Base-by-base conservation (phyloP, 2,888 invertebrate species). In the Plebejus argus region DNA sequence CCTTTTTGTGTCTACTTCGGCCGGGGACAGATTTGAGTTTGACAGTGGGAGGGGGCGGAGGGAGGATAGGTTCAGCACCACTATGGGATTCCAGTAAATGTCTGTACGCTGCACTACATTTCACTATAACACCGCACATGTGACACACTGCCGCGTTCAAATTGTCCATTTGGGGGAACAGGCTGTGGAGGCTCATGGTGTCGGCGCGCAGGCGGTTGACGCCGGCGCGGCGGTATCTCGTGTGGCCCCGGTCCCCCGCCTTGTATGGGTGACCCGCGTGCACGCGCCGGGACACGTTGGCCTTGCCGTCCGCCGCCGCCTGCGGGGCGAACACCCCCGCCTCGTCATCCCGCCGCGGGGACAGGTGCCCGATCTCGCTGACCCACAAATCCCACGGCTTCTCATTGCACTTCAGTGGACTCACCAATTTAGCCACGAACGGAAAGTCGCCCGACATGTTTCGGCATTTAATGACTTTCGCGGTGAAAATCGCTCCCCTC, bases 111-210 rank as follows among this genome's bases (percentile, higher is more conserved):
- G 97, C 97, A 88, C 97, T 96, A 83, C 97, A 97, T 91, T 97
- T 97, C 83, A 97, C 96, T 86, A 96, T 95, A 82, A 96, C 95
- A 82, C 96, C 96, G 89, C 97, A 97, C 88, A 96, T 94, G 89
- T 96, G 96, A 90, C 97, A 97, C 83, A 97, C 95, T 79, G 97
- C 97, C 80, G 97, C 96, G 87, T 96, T 96, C 83, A 97, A 95
- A 80, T 95, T 95, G 90, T 97, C 97, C 89, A 96, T 95, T 85
- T 97, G 96, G 35, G 97, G 97, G 85, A 96, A 96, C 84, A 96
- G 95, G 74, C 97, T 97, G 89, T 96, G 97, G 78, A 97, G 95
- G 82, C 95, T 95, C 95, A 97, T 97, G 88, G 96, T 96, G 90
- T 95, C 90, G 81, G 89, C 87, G 79, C 91, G 91, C 77, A 95